A percentile compares a stretch with the other conserved stretches of the same genome.
Conservation (phyloP, 2,797 vertebrate genomes). For the Hydrophis major region DNA sequence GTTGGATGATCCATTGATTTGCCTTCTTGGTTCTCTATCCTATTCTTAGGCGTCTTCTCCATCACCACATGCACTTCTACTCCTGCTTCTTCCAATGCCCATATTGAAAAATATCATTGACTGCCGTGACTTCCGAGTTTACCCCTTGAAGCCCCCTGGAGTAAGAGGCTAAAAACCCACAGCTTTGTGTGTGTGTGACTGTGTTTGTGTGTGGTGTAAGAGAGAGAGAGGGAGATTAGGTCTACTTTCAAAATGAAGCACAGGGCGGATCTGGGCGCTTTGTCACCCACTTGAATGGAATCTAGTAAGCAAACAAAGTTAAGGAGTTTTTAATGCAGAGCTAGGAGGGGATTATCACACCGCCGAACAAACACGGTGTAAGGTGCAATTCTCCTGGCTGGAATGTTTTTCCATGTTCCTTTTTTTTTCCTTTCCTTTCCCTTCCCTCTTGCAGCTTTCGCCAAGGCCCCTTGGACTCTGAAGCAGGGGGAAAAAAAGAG, state of each 20-base stretch:
- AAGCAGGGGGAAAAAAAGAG: not conserved
- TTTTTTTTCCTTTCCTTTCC: fast-evolving
- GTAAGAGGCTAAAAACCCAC: not conserved
- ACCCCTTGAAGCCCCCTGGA: not conserved
- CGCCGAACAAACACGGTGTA: not conserved
- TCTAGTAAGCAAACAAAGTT: not conserved
- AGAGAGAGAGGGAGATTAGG: not conserved
- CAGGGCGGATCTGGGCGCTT: not conserved
- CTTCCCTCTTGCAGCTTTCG: not conserved
- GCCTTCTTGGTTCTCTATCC: not conserved
- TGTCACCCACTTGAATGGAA: not conserved
- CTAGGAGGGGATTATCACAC: not conserved
- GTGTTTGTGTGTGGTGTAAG: not conserved
- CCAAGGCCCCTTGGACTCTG: not conserved
- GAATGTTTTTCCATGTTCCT: not conserved
- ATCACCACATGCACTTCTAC: not conserved
- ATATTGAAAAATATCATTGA: not conserved
- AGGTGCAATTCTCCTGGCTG: not conserved
- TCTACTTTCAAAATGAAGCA: not conserved
- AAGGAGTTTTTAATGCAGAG: not conserved
- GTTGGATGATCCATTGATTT: not conserved
- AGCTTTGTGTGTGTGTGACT: not conserved
- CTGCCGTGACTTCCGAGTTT: not conserved
- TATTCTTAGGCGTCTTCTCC: not conserved
- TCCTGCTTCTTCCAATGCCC: not conserved